Evolutionary conservation across 2,113 vertebrate species (phyloP), one percentile per base, ranked within the genome.

Genomic region (Fulica atra): DNA sequence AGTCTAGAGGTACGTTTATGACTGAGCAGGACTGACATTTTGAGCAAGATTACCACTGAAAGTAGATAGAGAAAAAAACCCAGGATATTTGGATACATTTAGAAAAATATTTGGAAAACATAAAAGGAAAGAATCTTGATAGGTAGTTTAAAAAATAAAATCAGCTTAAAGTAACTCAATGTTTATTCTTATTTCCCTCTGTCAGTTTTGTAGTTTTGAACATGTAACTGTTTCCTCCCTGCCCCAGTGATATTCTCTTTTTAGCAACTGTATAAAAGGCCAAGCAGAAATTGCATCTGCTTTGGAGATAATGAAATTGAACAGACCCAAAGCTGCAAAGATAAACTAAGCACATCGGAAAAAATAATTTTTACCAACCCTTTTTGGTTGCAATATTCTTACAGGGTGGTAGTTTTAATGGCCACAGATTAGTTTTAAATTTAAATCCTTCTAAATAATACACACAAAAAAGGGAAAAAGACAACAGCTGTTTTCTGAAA

Each of bases 181-280:
- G 7, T 24, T 74, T 25, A 57, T 70, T 81, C 28, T 63, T 78
- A 63, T 23, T 84, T 95, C 40, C 28, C 25, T 66, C 65, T 77
- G 61, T 16, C 65, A 88, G 0, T 11, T 33, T 63, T 10, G 16
- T 56, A 14, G 5, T 71, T 87, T 46, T 50, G 15, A 68, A 40
- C 42, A 29, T 0, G 0, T n/a, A 46, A 28, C 38, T 81, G 54
- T 15, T 36, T 31, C 1, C 12, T 17, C 33, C 7, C 21, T 8
- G 4, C 7, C 8, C 11, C 25, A 53, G 35, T 53, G 46, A 40
- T 44, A 38, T 4, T 73, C 11, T 81, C 20, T 36, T 82, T 28
- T 11, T 40, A 50, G 44, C 38, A 68, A 1, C 28, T 20, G 14
- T 28, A 42, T 48, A 56, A 81, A 81, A 81, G 31, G 29, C 74